Evolutionary conservation across 2,797 vertebrate genomes (phyloP).

Genomic region (Tadarida brasiliensis): DNA sequence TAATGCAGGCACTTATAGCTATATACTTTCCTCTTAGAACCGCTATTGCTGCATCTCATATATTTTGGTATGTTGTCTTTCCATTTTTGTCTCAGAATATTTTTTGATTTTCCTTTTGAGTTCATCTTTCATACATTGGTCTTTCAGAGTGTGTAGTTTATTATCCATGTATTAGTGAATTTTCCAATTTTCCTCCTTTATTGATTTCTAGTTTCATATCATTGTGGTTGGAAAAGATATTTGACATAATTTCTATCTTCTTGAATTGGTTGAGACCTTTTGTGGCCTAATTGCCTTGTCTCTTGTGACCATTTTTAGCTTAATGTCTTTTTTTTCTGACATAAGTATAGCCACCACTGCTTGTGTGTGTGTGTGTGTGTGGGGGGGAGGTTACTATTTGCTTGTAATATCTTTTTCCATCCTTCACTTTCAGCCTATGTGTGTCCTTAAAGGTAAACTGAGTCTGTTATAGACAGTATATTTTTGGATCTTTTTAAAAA

Average conservation of each 20-base stretch:
- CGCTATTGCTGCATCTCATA: not conserved
- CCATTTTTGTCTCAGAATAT: not conserved
- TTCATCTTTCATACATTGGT: not conserved
- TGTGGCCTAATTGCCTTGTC: not conserved
- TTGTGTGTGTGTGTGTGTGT: too few species aligned
- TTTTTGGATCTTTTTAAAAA: not conserved
- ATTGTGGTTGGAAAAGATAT: not conserved
- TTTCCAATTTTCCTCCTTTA: not conserved
- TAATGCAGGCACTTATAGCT: not conserved
- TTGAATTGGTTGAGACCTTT: not conserved
- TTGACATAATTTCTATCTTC: not conserved
- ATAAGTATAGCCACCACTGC: not conserved
- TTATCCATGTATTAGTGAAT: not conserved
- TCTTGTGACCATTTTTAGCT: not conserved
- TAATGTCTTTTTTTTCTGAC: not conserved
- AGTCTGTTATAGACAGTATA: not conserved
- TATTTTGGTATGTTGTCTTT: not conserved
- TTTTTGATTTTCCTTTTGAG: not conserved
- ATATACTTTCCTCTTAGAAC: not conserved
- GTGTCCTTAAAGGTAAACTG: not conserved
- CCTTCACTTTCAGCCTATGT: not conserved
- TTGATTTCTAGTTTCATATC: constrained; percentile 23
- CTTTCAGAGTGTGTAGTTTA: not conserved
- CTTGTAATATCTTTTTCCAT: not conserved
- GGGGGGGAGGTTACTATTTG: too few species aligned